Evolutionary conservation across 2,797 vertebrate species (phyloP).

Genomic region (Hoplostethus atlanticus): DNA sequence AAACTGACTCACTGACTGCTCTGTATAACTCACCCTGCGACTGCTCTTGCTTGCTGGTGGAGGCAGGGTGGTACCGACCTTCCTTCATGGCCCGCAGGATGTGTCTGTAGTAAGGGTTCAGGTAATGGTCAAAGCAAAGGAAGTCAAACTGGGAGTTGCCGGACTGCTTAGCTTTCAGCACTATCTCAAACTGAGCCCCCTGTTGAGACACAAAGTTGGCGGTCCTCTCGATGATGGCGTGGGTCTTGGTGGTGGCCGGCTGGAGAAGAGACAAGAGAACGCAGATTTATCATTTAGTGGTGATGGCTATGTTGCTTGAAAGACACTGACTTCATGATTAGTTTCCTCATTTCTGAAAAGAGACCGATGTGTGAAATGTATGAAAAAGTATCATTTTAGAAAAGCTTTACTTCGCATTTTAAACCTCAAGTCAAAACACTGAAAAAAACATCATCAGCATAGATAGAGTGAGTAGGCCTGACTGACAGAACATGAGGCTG

Average conservation of each 20-base stretch:
- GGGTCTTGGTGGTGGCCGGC: slow-evolving; percentile 97
- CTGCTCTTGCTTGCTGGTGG: slow-evolving; percentile 82
- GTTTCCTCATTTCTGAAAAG: background rate
- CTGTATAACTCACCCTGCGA: slow-evolving; percentile 82
- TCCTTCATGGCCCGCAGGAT: slow-evolving; percentile 98
- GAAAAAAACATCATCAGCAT: background rate
- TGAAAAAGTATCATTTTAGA: too few relatives aligned
- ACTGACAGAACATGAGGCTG: slow-evolving; percentile 21
- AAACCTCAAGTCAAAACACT: background rate
- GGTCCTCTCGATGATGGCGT: slow-evolving; percentile 97
- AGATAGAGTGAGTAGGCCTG: background rate
- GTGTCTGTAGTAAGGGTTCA: slow-evolving; percentile 99
- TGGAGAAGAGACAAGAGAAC: slow-evolving; percentile 56
- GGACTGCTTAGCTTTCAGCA: slow-evolving; percentile 97
- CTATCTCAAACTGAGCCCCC: slow-evolving; percentile 98
- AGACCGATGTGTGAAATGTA: too few relatives aligned
- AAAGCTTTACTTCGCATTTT: background rate
- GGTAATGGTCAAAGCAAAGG: slow-evolving; percentile 97
- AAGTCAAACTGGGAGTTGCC: slow-evolving; percentile 99
- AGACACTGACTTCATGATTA: background rate
- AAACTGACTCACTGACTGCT: background rate
- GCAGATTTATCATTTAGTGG: background rate
- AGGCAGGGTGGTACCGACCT: slow-evolving; percentile 87
- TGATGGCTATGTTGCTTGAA: background rate
- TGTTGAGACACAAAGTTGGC: slow-evolving; percentile 98